phyloP scores from a whole-genome alignment of 35 echinoderm and acorn worm genomes.

The Ophioderma brevispina region DNA sequence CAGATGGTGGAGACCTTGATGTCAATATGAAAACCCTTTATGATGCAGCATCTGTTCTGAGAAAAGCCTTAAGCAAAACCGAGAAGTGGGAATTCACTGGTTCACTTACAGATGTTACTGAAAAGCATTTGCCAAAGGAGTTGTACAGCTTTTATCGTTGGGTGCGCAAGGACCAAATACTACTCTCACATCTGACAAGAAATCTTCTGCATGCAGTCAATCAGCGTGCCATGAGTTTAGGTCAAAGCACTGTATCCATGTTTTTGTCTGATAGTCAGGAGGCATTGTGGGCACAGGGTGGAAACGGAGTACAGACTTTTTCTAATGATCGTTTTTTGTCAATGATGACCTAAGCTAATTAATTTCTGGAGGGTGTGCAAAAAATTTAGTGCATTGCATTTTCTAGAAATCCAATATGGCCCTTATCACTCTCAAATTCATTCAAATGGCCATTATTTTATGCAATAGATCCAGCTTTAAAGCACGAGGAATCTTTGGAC shows the following conservation, averaged over 20 bases:
- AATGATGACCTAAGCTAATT: no score
- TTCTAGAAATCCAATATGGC: neutral
- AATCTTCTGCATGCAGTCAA: slow-evolving; percentile 2
- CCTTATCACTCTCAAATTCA: neutral
- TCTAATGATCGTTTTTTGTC: no score
- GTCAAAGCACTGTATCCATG: slow-evolving; percentile 14
- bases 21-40: no score
- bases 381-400: no score
- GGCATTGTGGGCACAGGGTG: no score
- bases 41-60: no score
- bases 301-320: neutral
- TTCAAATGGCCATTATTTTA: no score
- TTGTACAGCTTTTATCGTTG: slow-evolving; percentile 16
- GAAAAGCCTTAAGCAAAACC: neutral
- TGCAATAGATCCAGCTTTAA: no score
- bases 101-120: neutral
- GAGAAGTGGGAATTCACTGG: neutral
- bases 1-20: neutral
- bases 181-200: neutral
- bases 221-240: no score
- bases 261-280: slow-evolving; percentile 8
- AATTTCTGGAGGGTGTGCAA: no score
- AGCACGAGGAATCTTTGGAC: no score
- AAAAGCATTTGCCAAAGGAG: slow-evolving; percentile 24
- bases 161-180: slow-evolving; percentile 14